Evolutionary conservation across 2,797 vertebrate species (phyloP).

Genomic region (Craterocephalus amniculus): DNA sequence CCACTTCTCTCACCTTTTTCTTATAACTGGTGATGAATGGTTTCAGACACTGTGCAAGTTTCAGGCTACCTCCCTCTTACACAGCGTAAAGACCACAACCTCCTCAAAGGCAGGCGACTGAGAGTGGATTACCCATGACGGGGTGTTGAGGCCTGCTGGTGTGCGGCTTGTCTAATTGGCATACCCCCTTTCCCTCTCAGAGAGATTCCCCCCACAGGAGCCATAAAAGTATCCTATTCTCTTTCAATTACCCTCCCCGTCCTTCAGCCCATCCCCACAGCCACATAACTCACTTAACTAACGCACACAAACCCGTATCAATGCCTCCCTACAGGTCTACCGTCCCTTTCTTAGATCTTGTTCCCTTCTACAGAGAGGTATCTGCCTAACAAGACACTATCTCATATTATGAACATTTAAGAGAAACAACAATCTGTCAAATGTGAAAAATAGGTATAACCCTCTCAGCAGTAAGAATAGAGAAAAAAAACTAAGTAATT

Average conservation of each 20-base stretch:
- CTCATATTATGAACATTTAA: slow-evolving; percentile 13
- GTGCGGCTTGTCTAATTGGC: slow-evolving; percentile 75
- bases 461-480: background rate
- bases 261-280: slow-evolving; percentile 72
- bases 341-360: slow-evolving; percentile 7
- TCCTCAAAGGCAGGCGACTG: slow-evolving; percentile 66
- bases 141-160: slow-evolving; percentile 65
- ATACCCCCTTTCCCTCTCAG: slow-evolving; percentile 62
- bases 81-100: slow-evolving; percentile 59
- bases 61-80: slow-evolving; percentile 47
- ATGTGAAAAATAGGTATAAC: background rate
- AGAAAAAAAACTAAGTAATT: background rate
- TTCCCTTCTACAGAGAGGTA: slow-evolving; percentile 6
- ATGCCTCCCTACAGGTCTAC: slow-evolving; percentile 11
- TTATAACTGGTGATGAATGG: slow-evolving; percentile 62
- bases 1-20: slow-evolving; percentile 52
- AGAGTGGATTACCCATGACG: slow-evolving; percentile 70
- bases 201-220: slow-evolving; percentile 79
- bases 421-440: background rate
- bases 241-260: slow-evolving; percentile 83
- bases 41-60: slow-evolving; percentile 51
- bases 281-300: slow-evolving; percentile 81
- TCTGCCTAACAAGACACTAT: slow-evolving; percentile 5
- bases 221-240: slow-evolving; percentile 84
- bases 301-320: slow-evolving; percentile 61